Conservation (phyloP, 2,113 vertebrate species). For the Hippocampus comes region DNA sequence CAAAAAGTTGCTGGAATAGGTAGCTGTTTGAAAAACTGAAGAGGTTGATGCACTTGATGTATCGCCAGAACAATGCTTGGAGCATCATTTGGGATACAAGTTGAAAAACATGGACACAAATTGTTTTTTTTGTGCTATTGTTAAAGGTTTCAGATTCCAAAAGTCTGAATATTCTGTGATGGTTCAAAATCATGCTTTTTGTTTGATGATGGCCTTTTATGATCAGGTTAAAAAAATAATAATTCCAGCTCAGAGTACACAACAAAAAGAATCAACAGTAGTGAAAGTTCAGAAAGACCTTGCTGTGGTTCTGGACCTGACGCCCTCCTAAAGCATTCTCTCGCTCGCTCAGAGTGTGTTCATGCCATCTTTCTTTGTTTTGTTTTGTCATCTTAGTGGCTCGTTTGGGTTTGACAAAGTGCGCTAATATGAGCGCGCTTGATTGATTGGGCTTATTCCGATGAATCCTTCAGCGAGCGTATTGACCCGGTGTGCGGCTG, state of each 20-base stretch:
- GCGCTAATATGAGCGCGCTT: neutral
- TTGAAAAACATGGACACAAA: too few relatives aligned
- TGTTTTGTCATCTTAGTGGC: neutral
- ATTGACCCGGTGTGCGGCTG: neutral
- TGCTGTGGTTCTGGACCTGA: neutral
- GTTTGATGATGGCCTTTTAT: too few relatives aligned
- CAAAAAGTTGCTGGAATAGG: too few relatives aligned
- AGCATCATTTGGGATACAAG: too few relatives aligned
- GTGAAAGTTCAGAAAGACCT: neutral
- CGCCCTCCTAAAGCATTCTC: neutral
- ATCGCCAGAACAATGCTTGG: too few relatives aligned
- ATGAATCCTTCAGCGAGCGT: neutral
- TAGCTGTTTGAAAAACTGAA: too few relatives aligned
- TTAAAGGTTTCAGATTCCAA: too few relatives aligned
- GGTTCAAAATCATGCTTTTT: too few relatives aligned
- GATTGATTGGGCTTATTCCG: neutral
- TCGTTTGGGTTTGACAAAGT: conserved; percentile 1
- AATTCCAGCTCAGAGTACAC: neutral
- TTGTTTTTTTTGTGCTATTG: too few relatives aligned
- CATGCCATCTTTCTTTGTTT: neutral
- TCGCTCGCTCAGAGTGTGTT: neutral
- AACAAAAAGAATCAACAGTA: neutral
- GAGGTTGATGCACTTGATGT: too few relatives aligned
- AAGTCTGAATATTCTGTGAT: too few relatives aligned
- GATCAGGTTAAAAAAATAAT: neutral